Percentiles rank a stretch among this genome's conserved stretches.
Conservation (phyloP, 2,113 vertebrate species). For the Ceyx cyanopectus region DNA sequence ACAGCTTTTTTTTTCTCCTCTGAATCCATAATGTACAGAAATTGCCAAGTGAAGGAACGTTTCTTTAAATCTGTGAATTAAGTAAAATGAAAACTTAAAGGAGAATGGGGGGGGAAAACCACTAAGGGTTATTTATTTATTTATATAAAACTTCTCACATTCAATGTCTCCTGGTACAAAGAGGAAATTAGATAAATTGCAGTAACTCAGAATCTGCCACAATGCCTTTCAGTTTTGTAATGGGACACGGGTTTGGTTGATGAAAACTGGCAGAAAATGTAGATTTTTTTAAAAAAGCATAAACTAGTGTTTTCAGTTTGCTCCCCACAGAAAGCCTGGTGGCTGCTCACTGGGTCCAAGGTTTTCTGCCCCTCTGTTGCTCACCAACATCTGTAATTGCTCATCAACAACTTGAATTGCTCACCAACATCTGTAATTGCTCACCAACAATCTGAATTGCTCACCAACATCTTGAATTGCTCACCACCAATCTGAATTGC, state of each 20-base stretch:
- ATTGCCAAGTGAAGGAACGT: background rate
- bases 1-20: background rate
- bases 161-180: background rate
- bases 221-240: background rate
- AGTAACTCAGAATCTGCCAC: background rate
- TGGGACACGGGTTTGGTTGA: background rate
- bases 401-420: background rate
- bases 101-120: background rate
- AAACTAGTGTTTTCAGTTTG: background rate
- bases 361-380: no score
- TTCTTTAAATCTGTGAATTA: background rate
- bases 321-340: background rate
- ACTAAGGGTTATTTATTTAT: background rate
- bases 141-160: background rate
- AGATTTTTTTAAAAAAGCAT: background rate
- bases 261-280: background rate
- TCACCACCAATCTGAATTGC: no score
- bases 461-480: background rate
- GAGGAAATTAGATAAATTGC: background rate
- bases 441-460: no score
- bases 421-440: background rate
- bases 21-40: background rate
- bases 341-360: no score
- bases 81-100: background rate
- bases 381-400: no score